Base-by-base conservation (phyloP, 2,113 vertebrate genomes). In the Antechinus flavipes region DNA sequence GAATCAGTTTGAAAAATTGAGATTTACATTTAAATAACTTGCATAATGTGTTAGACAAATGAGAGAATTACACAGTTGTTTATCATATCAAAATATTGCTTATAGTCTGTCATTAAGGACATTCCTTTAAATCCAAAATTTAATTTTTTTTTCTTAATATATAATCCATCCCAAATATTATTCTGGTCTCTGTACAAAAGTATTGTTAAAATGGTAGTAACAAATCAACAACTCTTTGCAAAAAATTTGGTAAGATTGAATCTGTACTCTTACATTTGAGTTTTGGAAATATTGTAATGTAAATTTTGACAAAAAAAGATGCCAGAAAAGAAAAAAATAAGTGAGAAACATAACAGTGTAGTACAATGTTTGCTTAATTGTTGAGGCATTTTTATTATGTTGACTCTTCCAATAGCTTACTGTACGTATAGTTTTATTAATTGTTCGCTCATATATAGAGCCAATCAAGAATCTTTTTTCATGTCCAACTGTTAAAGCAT, bases 401-500 rank as follows among this genome's bases (percentile, higher is more conserved):
- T 93, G n/a, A 95, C 53, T 95, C 94, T 95, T 35, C 90, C 27
- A 54, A 89, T 96, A 25, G 26, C 53, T 97, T 97, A 56, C 53
- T 95, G 26, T 94, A 24, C 55, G 92, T 95, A 68, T 2, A 91
- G 30, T 52, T 42, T 58, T 54, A 58, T 30, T 89, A 92, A 92
- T 96, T 96, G n/a, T 95, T 96, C 94, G 90, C 53, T 94, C 42
- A 16, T 92, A 94, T 90, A 91, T 54, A 92, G 93, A 90, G 3
- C 50, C 95, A 53, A 30, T 54, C 95, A 94, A 93, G 91, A 96
- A 47, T 92, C 46, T 27, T 53, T 93, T 19, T 6, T 61, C 42
- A 58, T 93, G 23, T 27, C 4, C 76, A 96, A 42, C 50, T 52
- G 50, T 52, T 52, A 49, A 35, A 90, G 96, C 68, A 84, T 42